phyloP scores from a whole-genome alignment of 2,113 vertebrate species.

The Prochilodus magdalenae region DNA sequence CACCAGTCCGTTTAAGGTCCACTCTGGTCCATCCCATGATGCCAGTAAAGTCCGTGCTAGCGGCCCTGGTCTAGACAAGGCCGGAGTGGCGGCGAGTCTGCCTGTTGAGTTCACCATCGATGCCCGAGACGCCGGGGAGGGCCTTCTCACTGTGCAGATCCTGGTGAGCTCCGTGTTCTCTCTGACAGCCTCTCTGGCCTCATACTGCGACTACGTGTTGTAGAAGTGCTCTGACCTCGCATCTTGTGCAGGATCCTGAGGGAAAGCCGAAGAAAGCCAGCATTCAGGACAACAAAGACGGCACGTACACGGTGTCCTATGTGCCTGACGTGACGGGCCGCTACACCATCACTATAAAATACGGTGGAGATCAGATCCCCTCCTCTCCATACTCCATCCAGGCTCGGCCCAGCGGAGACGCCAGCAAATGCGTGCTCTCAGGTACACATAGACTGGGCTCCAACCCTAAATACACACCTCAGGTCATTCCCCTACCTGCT shows the following conservation, averaged over 20 bases:
- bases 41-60: constrained; percentile 95
- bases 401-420: constrained; percentile 89
- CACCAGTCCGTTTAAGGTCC: constrained; percentile 91
- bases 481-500: not conserved
- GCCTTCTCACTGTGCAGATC: constrained; percentile 91
- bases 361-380: constrained; percentile 93
- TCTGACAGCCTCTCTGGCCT: not conserved
- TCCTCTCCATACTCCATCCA: constrained; percentile 91
- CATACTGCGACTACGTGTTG: not conserved
- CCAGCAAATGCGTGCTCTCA: constrained; percentile 93
- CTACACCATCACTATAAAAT: constrained; percentile 95
- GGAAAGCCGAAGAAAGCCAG: constrained; percentile 94
- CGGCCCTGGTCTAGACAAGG: constrained; percentile 86
- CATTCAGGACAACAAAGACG: constrained; percentile 92
- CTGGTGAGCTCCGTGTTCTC: constrained; percentile 75
- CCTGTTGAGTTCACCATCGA: constrained; percentile 95
- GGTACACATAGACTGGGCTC: constrained; percentile 68
- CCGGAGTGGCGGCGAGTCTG: constrained; percentile 89
- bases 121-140: constrained; percentile 89
- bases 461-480: not conserved
- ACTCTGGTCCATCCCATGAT: constrained; percentile 87
- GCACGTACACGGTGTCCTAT: constrained; percentile 93
- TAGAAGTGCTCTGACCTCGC: no score
- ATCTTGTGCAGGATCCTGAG: constrained; percentile 85
- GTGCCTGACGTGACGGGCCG: constrained; percentile 90